A percentile compares a stretch with the other conserved stretches of the same genome.
phyloP scores from a whole-genome alignment of 2,888 invertebrate species.

The Anaspis maculata region DNA sequence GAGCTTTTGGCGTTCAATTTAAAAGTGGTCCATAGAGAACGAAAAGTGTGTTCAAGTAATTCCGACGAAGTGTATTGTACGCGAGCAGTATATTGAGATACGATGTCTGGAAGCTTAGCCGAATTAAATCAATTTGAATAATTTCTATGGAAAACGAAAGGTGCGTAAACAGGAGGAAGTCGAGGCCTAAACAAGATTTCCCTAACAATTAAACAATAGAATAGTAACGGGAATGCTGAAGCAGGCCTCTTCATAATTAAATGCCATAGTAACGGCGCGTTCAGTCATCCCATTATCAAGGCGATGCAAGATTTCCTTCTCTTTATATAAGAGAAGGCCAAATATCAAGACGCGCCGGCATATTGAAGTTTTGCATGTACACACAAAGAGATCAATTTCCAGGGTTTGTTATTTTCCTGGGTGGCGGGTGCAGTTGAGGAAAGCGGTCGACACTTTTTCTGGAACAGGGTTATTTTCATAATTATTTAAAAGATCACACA shows the following conservation, averaged over 20 bases:
- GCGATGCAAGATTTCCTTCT: conserved; percentile 14
- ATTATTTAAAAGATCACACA: too few relatives aligned
- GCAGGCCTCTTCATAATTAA: conserved; percentile 14
- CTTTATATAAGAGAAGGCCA: conserved; percentile 1
- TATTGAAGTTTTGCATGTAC: conserved; percentile 10
- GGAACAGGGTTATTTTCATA: too few relatives aligned
- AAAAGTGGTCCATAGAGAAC: too few relatives aligned
- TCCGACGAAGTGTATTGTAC: too few relatives aligned
- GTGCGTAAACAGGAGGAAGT: conserved; percentile 3
- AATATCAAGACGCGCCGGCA: conserved; percentile 8
- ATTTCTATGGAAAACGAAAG: conserved; percentile 8
- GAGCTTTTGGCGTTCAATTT: too few relatives aligned
- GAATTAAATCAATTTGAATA: conserved; percentile 13
- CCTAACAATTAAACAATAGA: conserved; percentile 14
- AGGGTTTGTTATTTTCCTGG: conserved; percentile 8
- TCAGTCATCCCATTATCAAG: conserved; percentile 12
- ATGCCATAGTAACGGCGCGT: conserved; percentile 10
- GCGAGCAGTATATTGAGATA: too few relatives aligned
- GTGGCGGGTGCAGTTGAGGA: neutral
- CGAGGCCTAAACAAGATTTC: conserved; percentile 9
- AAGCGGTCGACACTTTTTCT: too few relatives aligned
- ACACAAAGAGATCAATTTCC: conserved; percentile 9
- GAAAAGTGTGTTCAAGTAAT: too few relatives aligned
- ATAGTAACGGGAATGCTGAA: conserved; percentile 10
- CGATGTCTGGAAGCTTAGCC: too few relatives aligned